These are phyloP conservation scores for Peromyscus nudipes DNA, from an alignment of 2,797 vertebrate species.

Conservation along the genomic window DNA sequence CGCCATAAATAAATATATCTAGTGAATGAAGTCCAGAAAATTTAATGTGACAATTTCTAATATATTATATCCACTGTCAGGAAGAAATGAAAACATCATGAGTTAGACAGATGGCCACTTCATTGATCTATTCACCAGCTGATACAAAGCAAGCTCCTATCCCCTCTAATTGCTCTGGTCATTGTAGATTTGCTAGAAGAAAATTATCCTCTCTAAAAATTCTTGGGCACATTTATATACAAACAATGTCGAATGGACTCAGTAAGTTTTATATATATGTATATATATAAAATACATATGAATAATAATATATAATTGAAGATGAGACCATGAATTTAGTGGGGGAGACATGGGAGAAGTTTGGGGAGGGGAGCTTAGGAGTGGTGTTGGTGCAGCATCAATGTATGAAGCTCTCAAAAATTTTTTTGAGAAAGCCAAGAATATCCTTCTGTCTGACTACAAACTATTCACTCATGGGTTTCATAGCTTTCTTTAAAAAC, in stretches of 20 bases:
- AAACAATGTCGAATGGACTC: neutral
- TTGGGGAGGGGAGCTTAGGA: neutral
- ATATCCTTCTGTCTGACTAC: neutral
- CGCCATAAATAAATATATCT: neutral
- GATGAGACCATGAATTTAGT: neutral
- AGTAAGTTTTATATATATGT: neutral
- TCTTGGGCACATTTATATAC: neutral
- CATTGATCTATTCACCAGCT: neutral
- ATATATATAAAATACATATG: neutral
- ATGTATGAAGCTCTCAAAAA: neutral
- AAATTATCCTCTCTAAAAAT: slow-evolving; percentile 19
- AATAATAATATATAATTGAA: neutral
- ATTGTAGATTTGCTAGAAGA: neutral
- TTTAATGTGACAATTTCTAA: neutral
- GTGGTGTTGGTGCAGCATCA: neutral
- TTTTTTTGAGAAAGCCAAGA: neutral
- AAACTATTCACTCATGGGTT: slow-evolving; percentile 4
- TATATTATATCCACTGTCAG: slow-evolving; percentile 21
- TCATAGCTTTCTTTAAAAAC: slow-evolving; percentile 7
- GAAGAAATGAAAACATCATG: slow-evolving; percentile 9
- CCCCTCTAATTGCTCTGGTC: neutral
- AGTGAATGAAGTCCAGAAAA: neutral
- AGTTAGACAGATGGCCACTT: slow-evolving; percentile 27
- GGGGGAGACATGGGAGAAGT: neutral
- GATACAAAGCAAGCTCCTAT: neutral